Evolutionary conservation across 2,113 vertebrate species (phyloP).

Genomic region (Henicopernis longicauda): DNA sequence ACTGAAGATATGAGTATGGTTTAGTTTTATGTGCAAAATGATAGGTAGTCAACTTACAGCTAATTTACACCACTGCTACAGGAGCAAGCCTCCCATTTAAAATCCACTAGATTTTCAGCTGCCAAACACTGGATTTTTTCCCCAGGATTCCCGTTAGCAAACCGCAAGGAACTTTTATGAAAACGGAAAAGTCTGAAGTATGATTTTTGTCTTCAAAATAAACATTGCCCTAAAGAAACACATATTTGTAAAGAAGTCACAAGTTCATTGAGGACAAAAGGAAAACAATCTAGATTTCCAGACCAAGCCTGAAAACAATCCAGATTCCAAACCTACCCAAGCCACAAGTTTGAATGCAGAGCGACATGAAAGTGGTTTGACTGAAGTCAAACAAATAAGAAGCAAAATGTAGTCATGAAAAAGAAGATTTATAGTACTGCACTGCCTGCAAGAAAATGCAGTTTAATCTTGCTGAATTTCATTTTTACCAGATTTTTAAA

Average conservation of each 20-base stretch:
- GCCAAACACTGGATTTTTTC: background rate
- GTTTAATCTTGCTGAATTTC: background rate
- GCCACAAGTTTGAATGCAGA: background rate
- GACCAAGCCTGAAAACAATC: background rate
- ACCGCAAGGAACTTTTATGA: background rate
- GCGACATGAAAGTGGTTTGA: background rate
- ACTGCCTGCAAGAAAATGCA: background rate
- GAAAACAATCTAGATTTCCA: constrained; percentile 16
- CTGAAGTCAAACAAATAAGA: background rate
- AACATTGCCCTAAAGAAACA: constrained; percentile 7
- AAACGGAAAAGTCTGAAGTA: background rate
- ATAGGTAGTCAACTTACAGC: background rate
- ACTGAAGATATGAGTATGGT: background rate
- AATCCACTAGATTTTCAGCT: background rate
- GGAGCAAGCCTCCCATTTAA: background rate
- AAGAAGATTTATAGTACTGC: background rate
- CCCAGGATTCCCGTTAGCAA: background rate
- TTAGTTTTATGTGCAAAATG: background rate
- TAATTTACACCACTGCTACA: background rate
- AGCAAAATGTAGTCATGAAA: background rate
- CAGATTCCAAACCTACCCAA: background rate
- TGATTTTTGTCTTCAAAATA: constrained; percentile 4
- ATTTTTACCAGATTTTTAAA: background rate
- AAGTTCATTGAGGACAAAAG: background rate
- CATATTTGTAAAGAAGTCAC: constrained; percentile 17